phyloP scores from a whole-genome alignment of 2,797 vertebrate species.

The Peromyscus melanophrys region DNA sequence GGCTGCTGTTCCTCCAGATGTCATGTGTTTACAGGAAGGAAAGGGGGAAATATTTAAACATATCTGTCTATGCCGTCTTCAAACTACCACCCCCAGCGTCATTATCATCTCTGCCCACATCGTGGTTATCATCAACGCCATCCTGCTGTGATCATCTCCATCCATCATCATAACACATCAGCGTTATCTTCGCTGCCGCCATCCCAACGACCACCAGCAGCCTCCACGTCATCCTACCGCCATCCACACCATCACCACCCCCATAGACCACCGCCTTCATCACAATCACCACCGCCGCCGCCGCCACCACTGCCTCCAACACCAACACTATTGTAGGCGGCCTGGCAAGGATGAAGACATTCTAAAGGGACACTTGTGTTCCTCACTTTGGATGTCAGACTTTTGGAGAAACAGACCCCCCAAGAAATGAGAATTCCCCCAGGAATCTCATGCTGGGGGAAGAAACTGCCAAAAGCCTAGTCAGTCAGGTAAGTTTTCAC shows the following conservation, averaged over 20 bases:
- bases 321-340: neutral
- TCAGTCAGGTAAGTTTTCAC: neutral
- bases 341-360: neutral
- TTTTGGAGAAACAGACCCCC: neutral
- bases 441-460: neutral
- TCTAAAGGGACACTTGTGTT: neutral
- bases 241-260: accelerated
- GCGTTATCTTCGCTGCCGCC: too few species aligned
- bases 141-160: neutral
- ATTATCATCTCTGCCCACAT: accelerated
- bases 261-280: neutral
- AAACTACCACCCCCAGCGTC: neutral
- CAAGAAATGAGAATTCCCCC: neutral
- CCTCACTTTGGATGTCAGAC: neutral
- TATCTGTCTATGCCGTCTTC: neutral
- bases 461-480: neutral
- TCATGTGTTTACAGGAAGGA: neutral
- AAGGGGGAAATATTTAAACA: neutral
- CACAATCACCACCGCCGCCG: neutral
- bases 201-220: neutral
- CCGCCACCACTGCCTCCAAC: neutral
- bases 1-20: neutral
- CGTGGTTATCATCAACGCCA: neutral
- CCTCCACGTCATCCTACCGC: too few species aligned
- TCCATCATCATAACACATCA: neutral